phyloP scores from a whole-genome alignment of 2,113 vertebrate species.

The Sus scrofa region DNA sequence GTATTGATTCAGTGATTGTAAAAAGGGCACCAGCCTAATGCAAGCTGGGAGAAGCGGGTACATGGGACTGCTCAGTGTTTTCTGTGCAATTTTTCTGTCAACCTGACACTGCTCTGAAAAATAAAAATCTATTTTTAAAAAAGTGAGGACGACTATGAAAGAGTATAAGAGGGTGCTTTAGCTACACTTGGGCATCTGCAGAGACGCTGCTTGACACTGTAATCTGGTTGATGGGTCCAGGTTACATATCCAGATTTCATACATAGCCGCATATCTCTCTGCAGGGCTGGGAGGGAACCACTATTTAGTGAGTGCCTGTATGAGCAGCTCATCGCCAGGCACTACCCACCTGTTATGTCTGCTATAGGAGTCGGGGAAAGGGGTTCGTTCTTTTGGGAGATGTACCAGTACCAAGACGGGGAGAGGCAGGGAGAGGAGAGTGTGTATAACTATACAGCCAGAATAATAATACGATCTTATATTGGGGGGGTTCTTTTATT shows the following conservation, averaged over 20 bases:
- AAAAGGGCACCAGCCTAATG: neutral
- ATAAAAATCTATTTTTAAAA: neutral
- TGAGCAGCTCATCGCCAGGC: neutral
- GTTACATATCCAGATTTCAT: too few relatives aligned
- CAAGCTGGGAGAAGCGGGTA: rapidly evolving
- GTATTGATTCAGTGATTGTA: neutral
- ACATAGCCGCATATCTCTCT: neutral
- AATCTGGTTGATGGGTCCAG: neutral
- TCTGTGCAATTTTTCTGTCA: neutral
- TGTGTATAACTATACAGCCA: neutral
- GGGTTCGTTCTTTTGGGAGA: neutral
- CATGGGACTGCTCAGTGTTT: neutral
- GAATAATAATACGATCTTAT: neutral
- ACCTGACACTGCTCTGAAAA: neutral
- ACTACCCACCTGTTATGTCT: neutral
- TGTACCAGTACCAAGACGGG: neutral
- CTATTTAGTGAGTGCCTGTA: neutral
- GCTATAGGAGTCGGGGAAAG: too few relatives aligned
- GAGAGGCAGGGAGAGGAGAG: neutral
- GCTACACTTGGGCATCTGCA: neutral
- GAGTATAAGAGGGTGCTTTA: neutral
- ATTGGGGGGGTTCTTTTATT: neutral
- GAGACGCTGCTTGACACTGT: neutral
- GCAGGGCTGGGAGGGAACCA: neutral
- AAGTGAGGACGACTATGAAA: neutral